These are phyloP conservation scores for Cichladusa arquata DNA, from an alignment of 2,113 vertebrate species.

Conservation along the genomic window DNA sequence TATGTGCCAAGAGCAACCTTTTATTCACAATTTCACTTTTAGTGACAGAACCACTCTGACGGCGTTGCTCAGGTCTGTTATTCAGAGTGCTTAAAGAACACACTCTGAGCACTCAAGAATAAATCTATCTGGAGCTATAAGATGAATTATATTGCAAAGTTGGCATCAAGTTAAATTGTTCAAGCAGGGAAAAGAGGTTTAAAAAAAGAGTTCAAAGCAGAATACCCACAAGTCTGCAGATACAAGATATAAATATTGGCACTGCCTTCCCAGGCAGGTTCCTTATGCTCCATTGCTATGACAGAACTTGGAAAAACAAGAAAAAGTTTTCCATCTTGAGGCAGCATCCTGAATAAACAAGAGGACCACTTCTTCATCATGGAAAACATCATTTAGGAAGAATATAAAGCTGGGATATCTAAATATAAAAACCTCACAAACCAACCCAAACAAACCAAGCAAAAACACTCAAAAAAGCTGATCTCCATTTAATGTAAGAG, in stretches of 20 bases:
- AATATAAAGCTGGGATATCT: neutral
- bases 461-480: neutral
- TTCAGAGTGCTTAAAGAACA: neutral
- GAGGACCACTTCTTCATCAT: neutral
- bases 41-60: neutral
- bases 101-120: neutral
- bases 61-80: slow-evolving; percentile 12
- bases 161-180: neutral
- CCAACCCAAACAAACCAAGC: rapidly evolving
- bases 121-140: neutral
- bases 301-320: neutral
- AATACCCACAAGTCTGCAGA: neutral
- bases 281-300: rapidly evolving
- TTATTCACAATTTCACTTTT: slow-evolving; percentile 24
- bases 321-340: neutral
- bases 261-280: neutral
- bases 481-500: neutral
- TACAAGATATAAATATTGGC: neutral
- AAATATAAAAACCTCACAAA: neutral
- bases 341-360: neutral
- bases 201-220: neutral
- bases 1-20: neutral
- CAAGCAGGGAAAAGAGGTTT: neutral
- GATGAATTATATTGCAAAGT: neutral
- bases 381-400: neutral